Evolutionary conservation across 2,797 vertebrate genomes (phyloP).

Genomic region (Myotis findleyi): DNA sequence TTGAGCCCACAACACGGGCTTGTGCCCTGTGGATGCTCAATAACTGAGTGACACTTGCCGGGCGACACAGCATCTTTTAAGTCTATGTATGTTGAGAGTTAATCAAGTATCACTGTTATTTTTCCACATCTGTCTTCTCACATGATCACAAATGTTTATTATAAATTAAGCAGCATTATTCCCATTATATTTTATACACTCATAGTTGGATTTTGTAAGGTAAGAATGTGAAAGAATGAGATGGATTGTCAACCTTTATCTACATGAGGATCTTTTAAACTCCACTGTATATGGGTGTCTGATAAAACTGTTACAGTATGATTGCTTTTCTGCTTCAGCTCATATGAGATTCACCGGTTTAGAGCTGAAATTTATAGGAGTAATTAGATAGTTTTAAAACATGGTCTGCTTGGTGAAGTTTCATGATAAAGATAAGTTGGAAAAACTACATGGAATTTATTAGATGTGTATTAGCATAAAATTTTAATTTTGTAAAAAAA

Average conservation of each 20-base stretch:
- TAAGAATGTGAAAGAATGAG: not conserved
- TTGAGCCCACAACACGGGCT: no score
- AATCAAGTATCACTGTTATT: not conserved
- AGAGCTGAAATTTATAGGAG: not conserved
- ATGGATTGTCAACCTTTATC: not conserved
- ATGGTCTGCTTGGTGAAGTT: not conserved
- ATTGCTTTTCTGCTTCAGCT: slow-evolving; percentile 46
- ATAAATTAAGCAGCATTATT: slow-evolving; percentile 19
- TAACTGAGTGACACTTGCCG: no score
- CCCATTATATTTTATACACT: not conserved
- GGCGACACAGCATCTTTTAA: not conserved
- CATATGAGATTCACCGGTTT: not conserved
- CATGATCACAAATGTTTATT: slow-evolving; percentile 37
- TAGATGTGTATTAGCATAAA: slow-evolving; percentile 18
- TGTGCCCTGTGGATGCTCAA: no score
- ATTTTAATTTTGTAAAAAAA: slow-evolving; percentile 21
- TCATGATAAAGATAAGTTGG: not conserved
- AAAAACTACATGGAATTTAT: not conserved
- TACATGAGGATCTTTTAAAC: slow-evolving; percentile 5
- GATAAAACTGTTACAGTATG: not conserved
- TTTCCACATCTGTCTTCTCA: slow-evolving; percentile 36
- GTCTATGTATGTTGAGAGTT: not conserved
- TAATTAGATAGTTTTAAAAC: not conserved
- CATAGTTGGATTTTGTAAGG: not conserved
- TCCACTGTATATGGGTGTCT: not conserved